These are phyloP conservation scores for Mola mola DNA, from an alignment of 2,113 vertebrate species.

Conservation along the genomic window DNA sequence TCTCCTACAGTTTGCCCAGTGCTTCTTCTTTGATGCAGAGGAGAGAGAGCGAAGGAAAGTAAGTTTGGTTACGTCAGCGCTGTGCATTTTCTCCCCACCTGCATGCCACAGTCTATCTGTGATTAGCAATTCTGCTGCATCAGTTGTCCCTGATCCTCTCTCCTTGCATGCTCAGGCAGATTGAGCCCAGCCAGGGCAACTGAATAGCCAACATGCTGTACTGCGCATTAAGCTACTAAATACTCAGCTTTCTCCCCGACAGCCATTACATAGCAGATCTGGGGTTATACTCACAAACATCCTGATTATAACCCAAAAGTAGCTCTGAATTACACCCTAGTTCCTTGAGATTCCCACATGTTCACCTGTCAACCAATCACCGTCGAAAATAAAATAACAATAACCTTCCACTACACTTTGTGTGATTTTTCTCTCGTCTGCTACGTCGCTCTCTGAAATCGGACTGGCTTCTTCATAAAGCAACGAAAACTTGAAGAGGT, in stretches of 20 bases:
- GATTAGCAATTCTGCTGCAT: constrained; percentile 78
- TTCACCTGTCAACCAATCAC: no score
- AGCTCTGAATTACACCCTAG: no score
- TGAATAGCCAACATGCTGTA: constrained; percentile 16
- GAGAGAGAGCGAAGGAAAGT: constrained; percentile 77
- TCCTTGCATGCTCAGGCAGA: constrained; percentile 48
- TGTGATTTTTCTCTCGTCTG: constrained; percentile 19
- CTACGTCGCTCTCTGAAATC: background rate
- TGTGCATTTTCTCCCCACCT: background rate
- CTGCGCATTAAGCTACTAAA: constrained; percentile 33
- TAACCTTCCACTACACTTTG: background rate
- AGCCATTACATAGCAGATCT: background rate
- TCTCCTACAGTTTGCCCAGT: constrained; percentile 78
- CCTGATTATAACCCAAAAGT: no score
- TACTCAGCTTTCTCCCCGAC: constrained; percentile 5
- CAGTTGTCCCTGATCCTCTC: constrained; percentile 75
- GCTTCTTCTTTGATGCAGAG: constrained; percentile 82
- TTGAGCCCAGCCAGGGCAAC: constrained; percentile 37
- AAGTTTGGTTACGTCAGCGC: constrained; percentile 17
- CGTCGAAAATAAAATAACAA: no score
- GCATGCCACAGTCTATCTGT: constrained; percentile 27
- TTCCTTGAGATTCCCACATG: no score
- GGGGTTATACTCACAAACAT: no score
- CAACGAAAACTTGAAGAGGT: constrained; percentile 78
- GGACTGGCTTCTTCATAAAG: constrained; percentile 50